Conservation (phyloP, 1,140 invertebrate genomes). For the Procambarus virginalis region DNA sequence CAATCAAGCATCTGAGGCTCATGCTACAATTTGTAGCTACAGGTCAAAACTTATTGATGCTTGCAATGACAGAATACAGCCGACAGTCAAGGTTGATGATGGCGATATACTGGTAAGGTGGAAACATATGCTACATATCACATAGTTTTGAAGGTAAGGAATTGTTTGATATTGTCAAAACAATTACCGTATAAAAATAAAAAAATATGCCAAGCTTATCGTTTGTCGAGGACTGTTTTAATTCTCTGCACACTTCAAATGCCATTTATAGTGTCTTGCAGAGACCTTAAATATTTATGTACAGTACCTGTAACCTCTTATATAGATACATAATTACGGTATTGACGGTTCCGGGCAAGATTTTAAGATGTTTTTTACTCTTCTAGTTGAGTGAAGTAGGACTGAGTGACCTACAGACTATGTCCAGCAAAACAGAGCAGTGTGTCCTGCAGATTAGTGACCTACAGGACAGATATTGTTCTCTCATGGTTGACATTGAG, state of each 20-base stretch:
- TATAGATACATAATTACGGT: too few relatives aligned
- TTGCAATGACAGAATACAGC: conserved; percentile 12
- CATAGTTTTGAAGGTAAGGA: too few relatives aligned
- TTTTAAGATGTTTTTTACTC: not conserved
- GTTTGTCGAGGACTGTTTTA: too few relatives aligned
- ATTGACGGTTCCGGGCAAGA: not conserved
- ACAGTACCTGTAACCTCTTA: too few relatives aligned
- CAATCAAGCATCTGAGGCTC: conserved; percentile 13
- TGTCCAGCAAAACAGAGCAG: conserved; percentile 13
- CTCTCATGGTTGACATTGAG: conserved; percentile 3
- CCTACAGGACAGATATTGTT: conserved; percentile 5
- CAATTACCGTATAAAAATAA: too few relatives aligned
- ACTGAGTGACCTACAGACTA: not conserved
- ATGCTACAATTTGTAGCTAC: not conserved
- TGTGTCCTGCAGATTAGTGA: conserved; percentile 13
- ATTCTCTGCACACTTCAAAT: too few relatives aligned
- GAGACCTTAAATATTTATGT: too few relatives aligned
- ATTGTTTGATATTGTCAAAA: too few relatives aligned
- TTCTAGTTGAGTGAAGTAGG: conserved; percentile 23
- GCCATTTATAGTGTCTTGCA: too few relatives aligned
- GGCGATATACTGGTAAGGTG: not conserved
- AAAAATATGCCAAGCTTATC: too few relatives aligned
- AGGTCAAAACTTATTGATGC: conserved; percentile 9
- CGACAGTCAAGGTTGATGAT: not conserved
- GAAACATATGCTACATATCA: too few relatives aligned